phyloP scores from a whole-genome alignment of 1,140 invertebrate genomes.

The Bombyx mandarina region DNA sequence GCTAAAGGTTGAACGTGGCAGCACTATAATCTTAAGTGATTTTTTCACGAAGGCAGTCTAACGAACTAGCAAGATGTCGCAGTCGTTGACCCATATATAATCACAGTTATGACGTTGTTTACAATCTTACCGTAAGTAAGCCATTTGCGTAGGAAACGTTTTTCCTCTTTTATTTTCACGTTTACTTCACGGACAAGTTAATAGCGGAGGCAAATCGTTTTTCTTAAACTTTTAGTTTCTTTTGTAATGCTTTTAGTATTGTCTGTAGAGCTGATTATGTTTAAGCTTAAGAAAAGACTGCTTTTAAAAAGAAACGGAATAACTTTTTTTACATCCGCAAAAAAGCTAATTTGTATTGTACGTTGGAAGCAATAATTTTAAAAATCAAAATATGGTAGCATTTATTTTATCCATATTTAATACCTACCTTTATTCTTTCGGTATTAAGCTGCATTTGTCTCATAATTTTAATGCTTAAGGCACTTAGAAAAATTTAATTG shows the following conservation, averaged over 20 bases:
- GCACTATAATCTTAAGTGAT: constrained; percentile 52
- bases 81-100: constrained; percentile 56
- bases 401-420: too few species aligned
- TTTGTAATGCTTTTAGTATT: constrained; percentile 7
- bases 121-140: constrained; percentile 26
- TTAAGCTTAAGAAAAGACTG: neutral
- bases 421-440: too few species aligned
- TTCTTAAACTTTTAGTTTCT: constrained; percentile 2
- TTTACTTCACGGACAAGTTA: constrained; percentile 10
- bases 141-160: constrained; percentile 23
- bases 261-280: constrained; percentile 4
- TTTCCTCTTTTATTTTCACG: constrained; percentile 16
- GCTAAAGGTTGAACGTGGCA: constrained; percentile 53
- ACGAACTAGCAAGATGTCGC: constrained; percentile 58
- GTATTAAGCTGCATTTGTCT: too few species aligned
- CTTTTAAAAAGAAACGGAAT: too few species aligned
- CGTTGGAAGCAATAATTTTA: too few species aligned
- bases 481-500: too few species aligned
- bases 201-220: constrained; percentile 12
- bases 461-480: too few species aligned
- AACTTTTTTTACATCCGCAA: too few species aligned
- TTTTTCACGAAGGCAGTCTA: constrained; percentile 52
- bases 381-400: too few species aligned
- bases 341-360: too few species aligned
- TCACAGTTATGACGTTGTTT: constrained; percentile 50